Evolutionary conservation across 2,797 vertebrate species (phyloP).

Genomic region (Myotis myotis): DNA sequence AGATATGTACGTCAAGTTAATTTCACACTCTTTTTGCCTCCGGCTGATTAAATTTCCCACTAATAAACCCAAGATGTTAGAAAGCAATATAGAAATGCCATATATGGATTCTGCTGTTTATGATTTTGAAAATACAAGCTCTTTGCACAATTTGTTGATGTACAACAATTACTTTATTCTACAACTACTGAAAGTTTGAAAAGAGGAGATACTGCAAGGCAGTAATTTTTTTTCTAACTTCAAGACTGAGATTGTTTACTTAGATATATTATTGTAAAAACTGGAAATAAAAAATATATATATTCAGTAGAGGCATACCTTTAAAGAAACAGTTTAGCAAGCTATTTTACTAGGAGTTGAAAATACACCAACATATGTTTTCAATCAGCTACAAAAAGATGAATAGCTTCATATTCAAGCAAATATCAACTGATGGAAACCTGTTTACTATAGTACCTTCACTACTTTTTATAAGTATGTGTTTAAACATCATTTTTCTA

Average conservation of each 20-base stretch:
- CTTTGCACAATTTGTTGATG: conserved; percentile 62
- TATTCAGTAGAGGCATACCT: background rate
- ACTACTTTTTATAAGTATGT: background rate
- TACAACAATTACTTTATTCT: conserved; percentile 22
- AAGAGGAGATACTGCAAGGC: conserved; percentile 5
- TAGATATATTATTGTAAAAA: conserved; percentile 24
- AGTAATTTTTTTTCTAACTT: background rate
- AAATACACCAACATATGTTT: conserved; percentile 3
- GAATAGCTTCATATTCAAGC: background rate
- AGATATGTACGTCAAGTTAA: conserved; percentile 71
- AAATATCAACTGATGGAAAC: background rate
- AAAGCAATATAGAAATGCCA: conserved; percentile 62
- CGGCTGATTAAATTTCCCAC: conserved; percentile 76
- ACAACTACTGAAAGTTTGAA: conserved; percentile 3
- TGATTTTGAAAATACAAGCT: conserved; percentile 61
- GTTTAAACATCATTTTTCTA: background rate
- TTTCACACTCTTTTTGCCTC: conserved; percentile 68
- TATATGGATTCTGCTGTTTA: conserved; percentile 45
- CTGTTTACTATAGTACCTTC: background rate
- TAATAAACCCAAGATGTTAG: conserved; percentile 73
- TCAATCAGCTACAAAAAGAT: conserved; percentile 19
- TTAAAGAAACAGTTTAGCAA: conserved; percentile 31
- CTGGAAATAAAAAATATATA: background rate
- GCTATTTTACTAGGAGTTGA: background rate
- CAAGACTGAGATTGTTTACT: background rate